These are phyloP conservation scores for Peromyscus nudipes DNA, from an alignment of 2,797 vertebrate species.

Conservation along the genomic window DNA sequence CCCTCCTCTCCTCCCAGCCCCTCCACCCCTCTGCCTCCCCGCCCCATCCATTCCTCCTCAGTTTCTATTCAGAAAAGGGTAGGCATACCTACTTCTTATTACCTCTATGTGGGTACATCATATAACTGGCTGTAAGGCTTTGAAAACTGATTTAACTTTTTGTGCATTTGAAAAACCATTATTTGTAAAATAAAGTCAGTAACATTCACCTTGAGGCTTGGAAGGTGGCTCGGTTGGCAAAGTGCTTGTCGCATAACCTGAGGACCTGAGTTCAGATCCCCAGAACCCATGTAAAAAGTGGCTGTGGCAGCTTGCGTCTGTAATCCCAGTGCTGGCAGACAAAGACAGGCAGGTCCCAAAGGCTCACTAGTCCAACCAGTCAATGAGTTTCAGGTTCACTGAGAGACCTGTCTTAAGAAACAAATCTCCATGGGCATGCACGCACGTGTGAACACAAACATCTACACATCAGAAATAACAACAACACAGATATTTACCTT, in stretches of 20 bases:
- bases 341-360: not conserved
- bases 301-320: not conserved
- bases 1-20: not conserved
- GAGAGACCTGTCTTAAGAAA: not conserved
- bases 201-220: not conserved
- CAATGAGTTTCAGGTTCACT: not conserved
- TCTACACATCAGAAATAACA: not conserved
- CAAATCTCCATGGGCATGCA: not conserved
- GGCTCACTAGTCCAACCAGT: not conserved
- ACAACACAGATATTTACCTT: not conserved
- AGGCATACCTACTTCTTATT: not conserved
- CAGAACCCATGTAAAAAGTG: not conserved
- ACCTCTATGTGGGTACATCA: not conserved
- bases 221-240: not conserved
- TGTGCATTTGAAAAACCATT: not conserved
- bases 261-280: not conserved
- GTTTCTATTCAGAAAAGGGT: not conserved
- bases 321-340: not conserved
- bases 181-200: not conserved
- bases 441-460: not conserved
- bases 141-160: constrained; percentile 48
- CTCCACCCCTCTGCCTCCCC: not conserved
- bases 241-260: too few relatives aligned
- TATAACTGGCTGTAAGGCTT: not conserved
- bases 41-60: not conserved